A percentile compares a stretch with the other conserved stretches of the same genome.
phyloP scores from a whole-genome alignment of 2,888 invertebrate genomes.

The Pherbina coryleti region DNA sequence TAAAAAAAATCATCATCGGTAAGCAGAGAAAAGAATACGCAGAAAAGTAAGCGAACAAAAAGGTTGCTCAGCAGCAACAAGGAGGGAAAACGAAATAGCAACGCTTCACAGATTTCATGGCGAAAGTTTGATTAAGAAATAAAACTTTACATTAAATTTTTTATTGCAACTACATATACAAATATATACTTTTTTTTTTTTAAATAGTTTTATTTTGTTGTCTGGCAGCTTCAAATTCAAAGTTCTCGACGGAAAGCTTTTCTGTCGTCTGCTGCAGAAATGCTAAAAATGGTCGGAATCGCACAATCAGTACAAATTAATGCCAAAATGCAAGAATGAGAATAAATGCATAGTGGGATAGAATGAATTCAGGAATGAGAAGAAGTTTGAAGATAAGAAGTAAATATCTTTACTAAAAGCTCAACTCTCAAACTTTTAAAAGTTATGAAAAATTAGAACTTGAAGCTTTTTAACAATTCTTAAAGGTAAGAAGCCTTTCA shows the following conservation, averaged over 20 bases:
- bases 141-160: constrained; percentile 35
- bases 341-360: too few relatives aligned
- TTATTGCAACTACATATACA: too few relatives aligned
- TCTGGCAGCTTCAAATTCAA: background rate
- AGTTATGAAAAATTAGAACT: too few relatives aligned
- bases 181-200: background rate
- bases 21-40: background rate
- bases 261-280: background rate
- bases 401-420: background rate
- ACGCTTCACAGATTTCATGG: constrained; percentile 50
- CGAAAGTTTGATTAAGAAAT: constrained; percentile 62
- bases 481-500: too few relatives aligned
- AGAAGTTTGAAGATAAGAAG: background rate
- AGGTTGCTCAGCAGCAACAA: background rate
- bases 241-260: background rate
- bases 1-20: background rate
- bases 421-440: too few relatives aligned
- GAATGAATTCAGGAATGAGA: background rate
- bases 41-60: background rate
- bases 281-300: background rate
- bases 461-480: too few relatives aligned
- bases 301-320: background rate
- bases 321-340: background rate
- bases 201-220: background rate
- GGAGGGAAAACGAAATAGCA: constrained; percentile 34